phyloP scores from a whole-genome alignment of 2,888 invertebrate genomes.

The Silvanus unidentatus region DNA sequence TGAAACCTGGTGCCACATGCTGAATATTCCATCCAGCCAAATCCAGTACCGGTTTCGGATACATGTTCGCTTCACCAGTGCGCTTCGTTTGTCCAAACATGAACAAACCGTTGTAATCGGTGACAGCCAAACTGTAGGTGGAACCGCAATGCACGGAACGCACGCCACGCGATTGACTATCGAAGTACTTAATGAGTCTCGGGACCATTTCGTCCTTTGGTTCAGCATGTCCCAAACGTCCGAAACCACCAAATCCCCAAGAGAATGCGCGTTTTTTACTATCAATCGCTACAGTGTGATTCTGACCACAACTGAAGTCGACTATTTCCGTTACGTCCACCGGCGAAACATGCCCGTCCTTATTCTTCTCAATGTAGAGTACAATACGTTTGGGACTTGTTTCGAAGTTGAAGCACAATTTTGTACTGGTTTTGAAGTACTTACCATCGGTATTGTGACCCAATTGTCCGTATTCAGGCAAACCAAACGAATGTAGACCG shows the following conservation, averaged over 20 bases:
- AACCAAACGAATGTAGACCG: slow-evolving; percentile 82
- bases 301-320: slow-evolving; percentile 85
- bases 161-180: slow-evolving; percentile 77
- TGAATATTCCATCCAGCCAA: slow-evolving; percentile 90
- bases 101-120: slow-evolving; percentile 68
- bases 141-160: slow-evolving; percentile 78
- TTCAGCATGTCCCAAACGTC: slow-evolving; percentile 87
- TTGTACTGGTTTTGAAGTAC: slow-evolving; percentile 85
- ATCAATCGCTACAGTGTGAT: slow-evolving; percentile 88
- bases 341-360: slow-evolving; percentile 77
- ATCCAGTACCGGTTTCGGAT: slow-evolving; percentile 91
- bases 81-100: slow-evolving; percentile 90
- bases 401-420: slow-evolving; percentile 81
- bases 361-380: slow-evolving; percentile 80
- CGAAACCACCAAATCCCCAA: slow-evolving; percentile 96
- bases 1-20: slow-evolving; percentile 74
- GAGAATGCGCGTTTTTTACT: slow-evolving; percentile 83
- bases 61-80: slow-evolving; percentile 94
- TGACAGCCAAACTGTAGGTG: slow-evolving; percentile 79
- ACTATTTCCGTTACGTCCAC: slow-evolving; percentile 82
- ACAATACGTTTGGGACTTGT: slow-evolving; percentile 78
- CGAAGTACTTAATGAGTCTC: slow-evolving; percentile 82
- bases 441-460: slow-evolving; percentile 95
- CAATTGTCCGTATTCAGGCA: slow-evolving; percentile 88
- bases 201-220: slow-evolving; percentile 85